Percentiles rank a stretch among this genome's conserved stretches.
phyloP scores from a whole-genome alignment of 2,888 invertebrate genomes.

The Chloroclystis v-ata region DNA sequence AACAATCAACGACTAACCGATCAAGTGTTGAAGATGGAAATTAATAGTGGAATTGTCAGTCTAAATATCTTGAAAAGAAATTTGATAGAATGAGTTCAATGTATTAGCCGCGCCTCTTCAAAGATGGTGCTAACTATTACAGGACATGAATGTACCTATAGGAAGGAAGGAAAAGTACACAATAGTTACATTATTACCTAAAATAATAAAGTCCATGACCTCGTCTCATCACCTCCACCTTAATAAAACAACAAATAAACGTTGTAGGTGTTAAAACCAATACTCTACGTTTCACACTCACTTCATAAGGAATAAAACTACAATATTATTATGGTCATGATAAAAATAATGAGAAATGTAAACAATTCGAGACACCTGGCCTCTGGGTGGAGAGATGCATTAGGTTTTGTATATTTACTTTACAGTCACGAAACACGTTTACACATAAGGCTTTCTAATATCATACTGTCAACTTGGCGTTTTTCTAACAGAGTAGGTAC shows the following conservation, averaged over 20 bases:
- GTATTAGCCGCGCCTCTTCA: no score
- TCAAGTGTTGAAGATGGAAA: no score
- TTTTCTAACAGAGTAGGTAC: no score
- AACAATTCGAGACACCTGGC: conserved; percentile 28
- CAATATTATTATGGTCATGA: conserved; percentile 21
- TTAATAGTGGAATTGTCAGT: no score
- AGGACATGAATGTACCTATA: no score
- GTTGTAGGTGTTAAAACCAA: conserved; percentile 55
- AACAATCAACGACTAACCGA: no score
- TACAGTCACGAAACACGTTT: not conserved
- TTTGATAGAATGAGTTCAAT: no score
- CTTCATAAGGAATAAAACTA: conserved; percentile 32
- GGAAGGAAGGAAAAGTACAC: not conserved
- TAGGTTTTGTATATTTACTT: not conserved
- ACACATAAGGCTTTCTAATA: no score
- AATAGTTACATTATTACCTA: conserved; percentile 4
- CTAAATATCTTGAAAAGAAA: no score
- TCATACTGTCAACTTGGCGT: no score
- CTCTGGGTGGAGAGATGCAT: conserved; percentile 8
- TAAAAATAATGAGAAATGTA: conserved; percentile 17
- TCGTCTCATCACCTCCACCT: conserved; percentile 39
- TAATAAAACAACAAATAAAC: conserved; percentile 48
- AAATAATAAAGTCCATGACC: conserved; percentile 50
- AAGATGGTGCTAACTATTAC: no score
- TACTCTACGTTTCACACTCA: conserved; percentile 46